These are phyloP conservation scores for Eulemur rubriventer DNA, from an alignment of 2,797 vertebrate species.

Conservation along the genomic window DNA sequence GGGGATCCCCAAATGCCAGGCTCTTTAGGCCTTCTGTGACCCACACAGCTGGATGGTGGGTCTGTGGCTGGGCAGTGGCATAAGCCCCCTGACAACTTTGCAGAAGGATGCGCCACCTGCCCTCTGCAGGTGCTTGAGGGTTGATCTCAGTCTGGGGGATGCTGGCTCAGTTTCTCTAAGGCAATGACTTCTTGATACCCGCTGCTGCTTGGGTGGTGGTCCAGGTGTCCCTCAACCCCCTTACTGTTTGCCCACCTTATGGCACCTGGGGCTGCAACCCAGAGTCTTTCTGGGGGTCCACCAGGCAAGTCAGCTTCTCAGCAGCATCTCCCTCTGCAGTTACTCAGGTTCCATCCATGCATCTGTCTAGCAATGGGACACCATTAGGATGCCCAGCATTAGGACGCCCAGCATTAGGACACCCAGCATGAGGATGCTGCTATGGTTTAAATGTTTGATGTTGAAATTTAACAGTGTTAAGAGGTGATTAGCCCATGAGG, in stretches of 20 bases:
- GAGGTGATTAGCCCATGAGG: no score
- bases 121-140: background rate
- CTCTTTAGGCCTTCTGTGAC: background rate
- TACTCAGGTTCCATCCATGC: no score
- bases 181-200: no score
- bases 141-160: no score
- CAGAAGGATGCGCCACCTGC: no score
- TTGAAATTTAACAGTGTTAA: no score
- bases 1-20: no score
- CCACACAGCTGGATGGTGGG: background rate
- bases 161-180: background rate
- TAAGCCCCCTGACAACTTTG: no score
- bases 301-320: fast-evolving
- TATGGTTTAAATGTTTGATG: no score
- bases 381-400: no score
- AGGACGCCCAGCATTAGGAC: background rate
- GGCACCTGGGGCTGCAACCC: fast-evolving
- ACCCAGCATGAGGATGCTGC: background rate
- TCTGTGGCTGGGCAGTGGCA: background rate
- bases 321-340: background rate
- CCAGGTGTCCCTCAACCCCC: background rate
- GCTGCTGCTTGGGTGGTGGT: background rate
- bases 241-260: background rate
- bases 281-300: background rate
- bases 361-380: background rate